Base-by-base conservation (phyloP, 2,113 vertebrate species). In the Lampris incognitus region DNA sequence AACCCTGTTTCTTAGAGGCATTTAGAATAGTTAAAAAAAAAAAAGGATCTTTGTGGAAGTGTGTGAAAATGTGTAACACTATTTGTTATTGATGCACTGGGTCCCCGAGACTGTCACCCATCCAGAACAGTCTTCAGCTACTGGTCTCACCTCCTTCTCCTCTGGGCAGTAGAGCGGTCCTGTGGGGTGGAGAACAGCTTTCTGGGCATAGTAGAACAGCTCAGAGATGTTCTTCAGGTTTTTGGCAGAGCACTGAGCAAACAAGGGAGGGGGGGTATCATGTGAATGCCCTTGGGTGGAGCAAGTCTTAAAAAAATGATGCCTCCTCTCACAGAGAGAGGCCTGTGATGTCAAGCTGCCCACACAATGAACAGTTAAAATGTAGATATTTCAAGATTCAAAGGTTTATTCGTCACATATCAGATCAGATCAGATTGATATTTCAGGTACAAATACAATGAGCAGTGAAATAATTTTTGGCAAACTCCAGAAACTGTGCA, bases 211-310 rank as follows among this genome's bases (percentile, higher is more conserved):
- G 92, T 99, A 99, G 91, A 99, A 99, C 54, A 99, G 92, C 87
- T 99, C 98, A 0, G 98, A 99, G 89, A 99, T 99, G 88, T 99
- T 99, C 94, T 99, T 99, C 94, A 99, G 92, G 92, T 98, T 99
- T 95, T 99, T 99, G 58, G 98, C 98, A 86, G 98, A 99, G 91
- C 98, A 99, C 98, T 99, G 85, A 86, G 81, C 85, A 75, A 87
- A 69, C 83, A 85, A 24, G 24, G 50, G 80, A 42, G 2, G 0
- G 1, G 40, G 0, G 2, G 3, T 10, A 2, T 3, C 4, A 8
- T 8, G 8, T 40, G 11, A 65, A 37, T 11, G 24, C 1, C 2
- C 3, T 24, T 9, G 60, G 39, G n/a, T 36, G 57, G 1, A n/a
- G 42, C 42, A 63, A 44, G 2, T 59, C 11, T 52, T 7, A 3